Evolutionary conservation across 2,113 vertebrate genomes (phyloP).

Genomic region (Oncorhynchus nerka): DNA sequence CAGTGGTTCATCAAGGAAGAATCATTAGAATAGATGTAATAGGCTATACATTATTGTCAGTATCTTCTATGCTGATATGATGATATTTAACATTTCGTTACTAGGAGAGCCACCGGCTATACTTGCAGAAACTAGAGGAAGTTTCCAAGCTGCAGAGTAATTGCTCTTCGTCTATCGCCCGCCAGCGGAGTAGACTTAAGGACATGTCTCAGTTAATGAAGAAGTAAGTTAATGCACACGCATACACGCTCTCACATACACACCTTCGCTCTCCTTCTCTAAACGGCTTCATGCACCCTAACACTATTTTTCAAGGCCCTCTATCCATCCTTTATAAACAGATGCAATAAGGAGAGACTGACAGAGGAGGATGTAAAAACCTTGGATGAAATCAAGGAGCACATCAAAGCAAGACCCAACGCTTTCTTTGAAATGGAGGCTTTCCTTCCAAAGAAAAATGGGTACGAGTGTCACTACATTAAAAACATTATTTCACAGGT

Average conservation of each 20-base stretch:
- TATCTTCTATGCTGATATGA: not conserved
- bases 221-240: constrained; percentile 65
- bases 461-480: constrained; percentile 67
- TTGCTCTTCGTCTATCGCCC: constrained; percentile 78
- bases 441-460: constrained; percentile 93
- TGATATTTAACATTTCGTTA: not conserved
- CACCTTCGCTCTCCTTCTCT: not conserved
- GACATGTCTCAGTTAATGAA: constrained; percentile 75
- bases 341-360: constrained; percentile 65
- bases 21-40: not conserved
- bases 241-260: not conserved
- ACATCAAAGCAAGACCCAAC: constrained; percentile 80
- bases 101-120: constrained; percentile 86
- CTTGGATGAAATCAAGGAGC: constrained; percentile 74
- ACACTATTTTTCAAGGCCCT: not conserved
- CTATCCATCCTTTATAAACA: constrained; percentile 38
- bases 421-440: constrained; percentile 93
- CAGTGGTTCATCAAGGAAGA: not conserved
- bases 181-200: constrained; percentile 81
- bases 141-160: constrained; percentile 84
- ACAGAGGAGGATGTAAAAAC: constrained; percentile 57
- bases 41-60: not conserved
- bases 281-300: not conserved
- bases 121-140: constrained; percentile 88
- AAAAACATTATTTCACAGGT: not conserved